phyloP scores from a whole-genome alignment of 2,797 vertebrate species.

The Calcarius lapponicus region DNA sequence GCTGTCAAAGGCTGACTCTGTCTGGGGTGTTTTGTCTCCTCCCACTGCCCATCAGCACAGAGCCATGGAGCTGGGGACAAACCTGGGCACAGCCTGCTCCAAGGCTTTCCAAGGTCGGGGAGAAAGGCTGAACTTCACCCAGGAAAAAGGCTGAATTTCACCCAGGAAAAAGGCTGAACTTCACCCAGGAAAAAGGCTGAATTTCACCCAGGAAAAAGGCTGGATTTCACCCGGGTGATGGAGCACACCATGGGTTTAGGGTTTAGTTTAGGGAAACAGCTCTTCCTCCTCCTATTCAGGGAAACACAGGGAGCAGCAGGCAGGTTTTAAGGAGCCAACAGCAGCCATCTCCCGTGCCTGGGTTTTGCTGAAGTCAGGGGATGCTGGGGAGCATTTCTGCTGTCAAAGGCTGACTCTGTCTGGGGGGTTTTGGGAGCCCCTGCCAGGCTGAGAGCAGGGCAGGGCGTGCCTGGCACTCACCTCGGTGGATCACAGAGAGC shows the following conservation, averaged over 20 bases:
- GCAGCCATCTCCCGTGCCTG: not conserved
- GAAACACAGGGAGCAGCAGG: not conserved
- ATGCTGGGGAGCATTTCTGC: not conserved
- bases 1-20: too few species aligned
- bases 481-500: conserved; percentile 95
- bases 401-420: not conserved
- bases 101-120: not conserved
- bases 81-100: not conserved
- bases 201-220: not conserved
- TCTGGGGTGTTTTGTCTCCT: too few species aligned
- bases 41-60: too few species aligned
- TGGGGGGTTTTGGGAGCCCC: not conserved
- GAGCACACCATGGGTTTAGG: not conserved
- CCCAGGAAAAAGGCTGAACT: not conserved
- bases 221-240: not conserved
- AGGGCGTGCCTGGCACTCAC: conserved; percentile 72
- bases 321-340: not conserved
- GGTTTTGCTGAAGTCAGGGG: not conserved
- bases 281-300: not conserved
- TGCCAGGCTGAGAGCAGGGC: not conserved
- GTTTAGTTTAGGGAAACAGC: not conserved
- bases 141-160: too few species aligned
- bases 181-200: too few species aligned
- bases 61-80: not conserved
- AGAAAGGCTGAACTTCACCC: not conserved